Evolutionary conservation across 2,888 invertebrate genomes (phyloP).

Genomic region (Andrena flavipes): DNA sequence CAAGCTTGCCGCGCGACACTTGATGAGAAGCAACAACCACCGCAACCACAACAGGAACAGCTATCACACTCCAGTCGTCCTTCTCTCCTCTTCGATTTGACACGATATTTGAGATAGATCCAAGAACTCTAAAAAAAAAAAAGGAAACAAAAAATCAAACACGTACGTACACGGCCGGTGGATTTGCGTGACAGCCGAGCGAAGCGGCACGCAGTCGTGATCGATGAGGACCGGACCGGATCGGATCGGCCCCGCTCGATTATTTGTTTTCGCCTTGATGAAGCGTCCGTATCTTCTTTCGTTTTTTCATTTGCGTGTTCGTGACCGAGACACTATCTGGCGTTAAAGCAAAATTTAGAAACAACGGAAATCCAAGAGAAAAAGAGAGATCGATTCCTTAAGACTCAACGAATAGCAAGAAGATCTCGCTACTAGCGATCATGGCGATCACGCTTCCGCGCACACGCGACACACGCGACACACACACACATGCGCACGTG

Average conservation of each 20-base stretch:
- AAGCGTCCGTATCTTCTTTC: slow-evolving; percentile 6
- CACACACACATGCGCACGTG: background rate
- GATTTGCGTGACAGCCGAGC: background rate
- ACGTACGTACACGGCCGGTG: background rate
- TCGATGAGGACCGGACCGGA: background rate
- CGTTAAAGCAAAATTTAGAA: too few relatives aligned
- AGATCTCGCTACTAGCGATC: too few relatives aligned
- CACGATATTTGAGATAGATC: slow-evolving; percentile 53
- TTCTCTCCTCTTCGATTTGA: slow-evolving; percentile 76
- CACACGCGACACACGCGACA: background rate
- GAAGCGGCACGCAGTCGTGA: background rate
- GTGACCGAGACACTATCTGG: background rate
- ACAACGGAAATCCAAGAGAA: too few relatives aligned
- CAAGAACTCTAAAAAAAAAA: slow-evolving; percentile 8
- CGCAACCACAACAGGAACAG: slow-evolving; percentile 54
- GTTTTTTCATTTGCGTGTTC: background rate
- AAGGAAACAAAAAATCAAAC: background rate
- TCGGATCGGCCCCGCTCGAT: slow-evolving; percentile 2
- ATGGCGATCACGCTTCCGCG: too few relatives aligned
- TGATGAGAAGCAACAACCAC: slow-evolving; percentile 62
- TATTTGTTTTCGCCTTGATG: slow-evolving; percentile 6
- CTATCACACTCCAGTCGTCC: slow-evolving; percentile 73
- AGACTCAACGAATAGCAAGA: too few relatives aligned
- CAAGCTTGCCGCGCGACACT: slow-evolving; percentile 77
- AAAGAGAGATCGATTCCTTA: too few relatives aligned